Conservation (phyloP, 2,113 vertebrate species). For the Sialia sialis region DNA sequence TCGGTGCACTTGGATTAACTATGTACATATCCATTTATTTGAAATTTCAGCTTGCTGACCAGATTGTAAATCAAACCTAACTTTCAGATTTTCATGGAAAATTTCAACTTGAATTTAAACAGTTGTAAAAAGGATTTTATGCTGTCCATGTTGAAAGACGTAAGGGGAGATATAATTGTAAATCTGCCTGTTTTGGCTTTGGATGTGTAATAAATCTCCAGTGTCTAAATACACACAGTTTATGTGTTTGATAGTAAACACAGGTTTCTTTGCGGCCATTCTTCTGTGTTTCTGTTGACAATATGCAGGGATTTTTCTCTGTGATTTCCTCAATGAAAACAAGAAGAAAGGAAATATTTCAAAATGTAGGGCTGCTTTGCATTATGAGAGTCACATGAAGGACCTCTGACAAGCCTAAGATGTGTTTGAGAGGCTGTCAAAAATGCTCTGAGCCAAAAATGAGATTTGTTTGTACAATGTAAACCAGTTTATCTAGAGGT, state of each 20-base stretch:
- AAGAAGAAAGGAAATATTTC: conserved; percentile 52
- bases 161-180: not conserved
- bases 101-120: not conserved
- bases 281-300: conserved; percentile 47
- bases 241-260: conserved; percentile 36
- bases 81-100: not conserved
- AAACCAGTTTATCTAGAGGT: conserved; percentile 60
- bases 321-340: conserved; percentile 53
- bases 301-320: conserved; percentile 39
- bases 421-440: conserved; percentile 60
- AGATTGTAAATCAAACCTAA: not conserved
- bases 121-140: not conserved
- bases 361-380: conserved; percentile 48
- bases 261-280: not conserved
- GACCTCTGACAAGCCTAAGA: conserved; percentile 55
- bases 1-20: conserved; percentile 64
- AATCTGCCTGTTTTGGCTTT: conserved; percentile 17
- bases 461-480: conserved; percentile 53
- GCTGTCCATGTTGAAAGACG: not conserved
- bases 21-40: not conserved
- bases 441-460: conserved; percentile 54
- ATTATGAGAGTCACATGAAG: conserved; percentile 51
- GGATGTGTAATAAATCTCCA: conserved; percentile 33
- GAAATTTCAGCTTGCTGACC: not conserved
- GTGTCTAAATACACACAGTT: conserved; percentile 39